Percentiles rank a stretch among this genome's conserved stretches.
These are phyloP conservation scores for Nudaria mundana DNA, from an alignment of 2,888 invertebrate species.

Conservation along the genomic window DNA sequence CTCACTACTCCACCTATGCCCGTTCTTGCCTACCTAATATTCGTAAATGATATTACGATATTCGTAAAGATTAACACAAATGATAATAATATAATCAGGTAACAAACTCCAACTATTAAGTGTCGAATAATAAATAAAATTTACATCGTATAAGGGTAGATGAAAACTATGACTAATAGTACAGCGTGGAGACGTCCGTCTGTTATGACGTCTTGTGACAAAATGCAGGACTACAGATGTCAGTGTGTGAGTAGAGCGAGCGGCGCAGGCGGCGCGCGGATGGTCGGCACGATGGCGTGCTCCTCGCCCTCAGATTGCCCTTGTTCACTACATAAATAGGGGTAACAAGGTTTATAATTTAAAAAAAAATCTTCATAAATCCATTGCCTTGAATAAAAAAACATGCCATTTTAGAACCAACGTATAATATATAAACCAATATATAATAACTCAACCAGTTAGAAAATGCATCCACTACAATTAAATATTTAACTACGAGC, in stretches of 20 bases:
- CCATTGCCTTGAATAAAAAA: neutral
- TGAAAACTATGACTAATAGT: constrained; percentile 3
- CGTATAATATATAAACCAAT: too few species aligned
- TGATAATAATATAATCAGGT: too few species aligned
- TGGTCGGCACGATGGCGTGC: constrained; percentile 64
- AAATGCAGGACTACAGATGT: constrained; percentile 8
- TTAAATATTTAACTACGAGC: neutral
- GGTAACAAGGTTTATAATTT: neutral
- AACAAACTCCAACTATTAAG: constrained; percentile 32
- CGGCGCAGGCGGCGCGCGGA: constrained; percentile 57
- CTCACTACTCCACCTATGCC: constrained; percentile 13
- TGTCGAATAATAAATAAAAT: constrained; percentile 29
- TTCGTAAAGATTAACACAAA: too few species aligned
- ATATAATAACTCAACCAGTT: too few species aligned
- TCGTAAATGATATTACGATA: too few species aligned
- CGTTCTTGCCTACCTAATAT: constrained; percentile 11
- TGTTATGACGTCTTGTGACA: neutral
- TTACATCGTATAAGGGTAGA: constrained; percentile 13
- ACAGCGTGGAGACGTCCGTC: neutral
- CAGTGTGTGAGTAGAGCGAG: constrained; percentile 49
- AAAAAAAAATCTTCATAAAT: neutral
- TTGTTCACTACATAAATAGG: constrained; percentile 42
- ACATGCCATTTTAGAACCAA: too few species aligned
- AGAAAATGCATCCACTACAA: neutral
- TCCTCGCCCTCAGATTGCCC: constrained; percentile 51